Percentiles rank a stretch among this genome's conserved stretches.
Evolutionary conservation across 2,797 vertebrate species (phyloP).

Genomic region (Chelon auratus): DNA sequence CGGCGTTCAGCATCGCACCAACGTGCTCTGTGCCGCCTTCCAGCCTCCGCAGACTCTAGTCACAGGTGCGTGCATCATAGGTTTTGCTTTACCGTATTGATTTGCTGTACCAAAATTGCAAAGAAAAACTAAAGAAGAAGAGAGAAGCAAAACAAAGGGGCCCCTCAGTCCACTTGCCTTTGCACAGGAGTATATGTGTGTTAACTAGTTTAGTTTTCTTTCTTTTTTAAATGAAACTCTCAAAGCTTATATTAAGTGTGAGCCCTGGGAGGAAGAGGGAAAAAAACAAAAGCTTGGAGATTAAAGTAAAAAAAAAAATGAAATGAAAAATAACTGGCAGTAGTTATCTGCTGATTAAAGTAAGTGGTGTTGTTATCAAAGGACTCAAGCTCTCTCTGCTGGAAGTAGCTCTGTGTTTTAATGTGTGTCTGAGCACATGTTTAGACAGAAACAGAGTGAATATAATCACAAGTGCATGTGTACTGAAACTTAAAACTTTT

Average conservation of each 20-base stretch:
- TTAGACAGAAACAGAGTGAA: constrained; percentile 14
- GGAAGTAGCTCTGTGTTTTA: constrained; percentile 38
- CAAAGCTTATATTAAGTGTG: constrained; percentile 28
- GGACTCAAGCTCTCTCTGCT: constrained; percentile 37
- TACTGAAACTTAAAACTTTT: constrained; percentile 13
- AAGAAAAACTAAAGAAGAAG: neutral
- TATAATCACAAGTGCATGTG: constrained; percentile 16
- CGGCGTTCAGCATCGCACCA: constrained; percentile 64
- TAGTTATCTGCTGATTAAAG: constrained; percentile 59
- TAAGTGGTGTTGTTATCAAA: constrained; percentile 62
- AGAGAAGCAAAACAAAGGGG: too few species aligned
- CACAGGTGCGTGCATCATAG: constrained; percentile 73
- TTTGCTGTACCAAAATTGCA: neutral
- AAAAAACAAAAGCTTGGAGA: constrained; percentile 16
- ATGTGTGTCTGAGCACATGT: constrained; percentile 12
- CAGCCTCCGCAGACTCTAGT: constrained; percentile 82
- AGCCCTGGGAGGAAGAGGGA: constrained; percentile 7
- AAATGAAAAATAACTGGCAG: constrained; percentile 46
- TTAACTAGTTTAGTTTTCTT: constrained; percentile 1
- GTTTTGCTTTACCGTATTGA: neutral
- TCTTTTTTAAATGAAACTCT: constrained; percentile 26
- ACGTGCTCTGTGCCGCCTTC: constrained; percentile 80
- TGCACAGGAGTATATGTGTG: neutral
- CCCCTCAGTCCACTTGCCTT: neutral
- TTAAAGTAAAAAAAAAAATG: constrained; percentile 30